phyloP scores from a whole-genome alignment of 2,797 vertebrate species.

The Ptychobarbus kaznakovi region DNA sequence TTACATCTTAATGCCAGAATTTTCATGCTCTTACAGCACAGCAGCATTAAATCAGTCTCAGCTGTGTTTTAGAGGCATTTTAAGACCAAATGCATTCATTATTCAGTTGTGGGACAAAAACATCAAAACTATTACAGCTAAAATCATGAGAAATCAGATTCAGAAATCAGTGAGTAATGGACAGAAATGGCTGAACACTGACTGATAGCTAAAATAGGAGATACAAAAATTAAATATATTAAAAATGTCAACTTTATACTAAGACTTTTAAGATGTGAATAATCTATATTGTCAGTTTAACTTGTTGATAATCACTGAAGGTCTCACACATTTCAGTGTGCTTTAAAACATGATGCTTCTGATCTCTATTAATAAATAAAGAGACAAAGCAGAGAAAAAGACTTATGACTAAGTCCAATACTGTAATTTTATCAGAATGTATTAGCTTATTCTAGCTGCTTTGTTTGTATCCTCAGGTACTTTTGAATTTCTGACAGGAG shows the following conservation, averaged over 20 bases:
- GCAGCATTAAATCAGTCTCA: slow-evolving; percentile 57
- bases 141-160: slow-evolving; percentile 68
- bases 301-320: not conserved
- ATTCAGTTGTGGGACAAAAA: slow-evolving; percentile 70
- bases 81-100: slow-evolving; percentile 61
- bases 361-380: not conserved
- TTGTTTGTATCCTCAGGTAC: not conserved
- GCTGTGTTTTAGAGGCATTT: slow-evolving; percentile 50
- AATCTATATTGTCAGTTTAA: not conserved
- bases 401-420: not conserved
- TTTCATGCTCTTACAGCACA: slow-evolving; percentile 48
- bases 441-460: not conserved
- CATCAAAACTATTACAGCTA: slow-evolving; percentile 66
- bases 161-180: slow-evolving; percentile 64
- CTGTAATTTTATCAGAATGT: not conserved
- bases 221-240: not conserved
- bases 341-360: not conserved
- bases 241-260: not conserved
- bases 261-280: not conserved
- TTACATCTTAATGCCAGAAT: slow-evolving; percentile 57
- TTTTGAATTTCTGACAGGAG: not conserved
- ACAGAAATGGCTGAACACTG: slow-evolving; percentile 42
- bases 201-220: slow-evolving; percentile 58
- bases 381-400: not conserved
- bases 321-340: not conserved